Evolutionary conservation across 2,797 vertebrate species (phyloP), one percentile per base, ranked within the genome.

Genomic region (Lepidocolaptes lacrymiger): DNA sequence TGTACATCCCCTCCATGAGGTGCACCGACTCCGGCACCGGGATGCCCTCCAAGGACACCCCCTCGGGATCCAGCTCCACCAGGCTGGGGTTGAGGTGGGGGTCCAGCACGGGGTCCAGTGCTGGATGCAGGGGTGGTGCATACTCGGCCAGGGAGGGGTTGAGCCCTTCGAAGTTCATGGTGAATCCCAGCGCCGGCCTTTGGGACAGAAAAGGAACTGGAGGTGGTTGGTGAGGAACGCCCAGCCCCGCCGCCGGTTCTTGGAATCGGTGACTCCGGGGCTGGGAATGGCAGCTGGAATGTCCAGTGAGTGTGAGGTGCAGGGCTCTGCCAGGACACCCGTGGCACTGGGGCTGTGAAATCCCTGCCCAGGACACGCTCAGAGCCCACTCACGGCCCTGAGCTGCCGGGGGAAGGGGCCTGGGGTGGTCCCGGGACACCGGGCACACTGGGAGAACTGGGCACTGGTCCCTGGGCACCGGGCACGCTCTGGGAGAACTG

Each of bases 1-100:
- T 99, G 97, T 99, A 99, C 98, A 99, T 98, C 8, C 99, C 99
- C 97, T 99, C 99, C 98, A 99, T 96, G 37, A 99, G 98, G 74
- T 98, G 99, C 92, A 99, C 98, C 0, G 98, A 95, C 23, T 99
- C 99, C 0, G 98, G 96, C 77, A 98, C 99, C 0, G 98, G 83
- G 23, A 99, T 96, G 11, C 97, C 97, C 63, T 98, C 98, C 87
- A 98, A 28, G 7, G 97, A 74, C 59, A 98, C 98, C 2, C 98
- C 98, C 51, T 99, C 99, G 0, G 98, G 97, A 63, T 99, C 98
- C 24, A 99, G 97, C 93, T 99, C 99, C 96, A 99, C 99, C 43
- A 99, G 82, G 75, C 41, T 98, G 43, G 99, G 98, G 95, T 98
- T 98, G 20, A 99, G 98, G 43, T 99, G 98, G 0, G 99, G 98